These are phyloP conservation scores for Caenorhabditis sulstoni DNA, from an alignment of 2,888 invertebrate genomes.

Conservation along the genomic window DNA sequence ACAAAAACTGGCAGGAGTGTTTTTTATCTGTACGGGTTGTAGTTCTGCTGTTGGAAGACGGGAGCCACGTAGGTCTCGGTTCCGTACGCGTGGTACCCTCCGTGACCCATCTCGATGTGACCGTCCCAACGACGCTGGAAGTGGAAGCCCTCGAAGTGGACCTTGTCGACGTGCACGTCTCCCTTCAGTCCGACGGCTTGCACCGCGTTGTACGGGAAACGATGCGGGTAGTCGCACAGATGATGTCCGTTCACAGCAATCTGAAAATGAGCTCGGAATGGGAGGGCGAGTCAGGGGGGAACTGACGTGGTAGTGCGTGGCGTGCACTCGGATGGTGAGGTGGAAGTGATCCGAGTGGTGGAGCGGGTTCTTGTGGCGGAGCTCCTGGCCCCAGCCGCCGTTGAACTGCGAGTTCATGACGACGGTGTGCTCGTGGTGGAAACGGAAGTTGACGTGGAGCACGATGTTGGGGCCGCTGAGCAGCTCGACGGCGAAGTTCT, in stretches of 20 bases:
- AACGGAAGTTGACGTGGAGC: constrained; percentile 75
- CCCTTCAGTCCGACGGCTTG: constrained; percentile 72
- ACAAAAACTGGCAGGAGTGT: not conserved
- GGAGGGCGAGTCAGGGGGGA: not conserved
- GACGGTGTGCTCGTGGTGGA: constrained; percentile 68
- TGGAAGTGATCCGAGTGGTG: constrained; percentile 73
- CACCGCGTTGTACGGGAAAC: constrained; percentile 69
- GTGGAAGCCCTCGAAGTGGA: constrained; percentile 73
- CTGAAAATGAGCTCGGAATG: constrained; percentile 42
- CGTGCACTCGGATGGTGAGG: constrained; percentile 69
- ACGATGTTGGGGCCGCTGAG: constrained; percentile 74
- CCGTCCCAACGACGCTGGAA: constrained; percentile 65
- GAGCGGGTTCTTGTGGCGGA: constrained; percentile 71
- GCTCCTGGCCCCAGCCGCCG: constrained; percentile 71
- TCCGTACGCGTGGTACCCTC: constrained; percentile 70
- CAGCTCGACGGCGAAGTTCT: constrained; percentile 73
- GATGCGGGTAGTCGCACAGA: constrained; percentile 71
- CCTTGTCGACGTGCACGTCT: constrained; percentile 69
- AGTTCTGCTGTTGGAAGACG: constrained; percentile 47
- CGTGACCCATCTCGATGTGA: constrained; percentile 67
- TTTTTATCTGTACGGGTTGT: constrained; percentile 52
- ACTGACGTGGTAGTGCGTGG: constrained; percentile 69
- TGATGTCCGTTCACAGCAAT: constrained; percentile 72
- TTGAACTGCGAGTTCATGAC: constrained; percentile 68
- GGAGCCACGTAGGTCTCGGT: constrained; percentile 66